Percentiles rank a stretch among this genome's conserved stretches.
phyloP scores from a whole-genome alignment of 2,888 invertebrate species.

The Lampropteryx suffumata region DNA sequence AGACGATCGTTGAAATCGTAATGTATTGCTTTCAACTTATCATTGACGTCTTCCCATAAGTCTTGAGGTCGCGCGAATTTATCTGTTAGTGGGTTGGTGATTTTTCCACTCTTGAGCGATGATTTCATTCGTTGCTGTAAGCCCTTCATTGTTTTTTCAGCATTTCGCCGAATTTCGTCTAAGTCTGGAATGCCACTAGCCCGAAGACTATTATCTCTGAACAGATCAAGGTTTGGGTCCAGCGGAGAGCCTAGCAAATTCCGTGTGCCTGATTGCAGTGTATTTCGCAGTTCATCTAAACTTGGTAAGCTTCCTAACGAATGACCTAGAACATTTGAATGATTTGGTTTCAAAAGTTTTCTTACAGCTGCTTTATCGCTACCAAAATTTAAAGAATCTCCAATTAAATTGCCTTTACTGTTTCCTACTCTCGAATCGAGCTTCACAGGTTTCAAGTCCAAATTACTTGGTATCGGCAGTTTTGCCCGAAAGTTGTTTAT shows the following conservation, averaged over 20 bases:
- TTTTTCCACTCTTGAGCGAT: slow-evolving; percentile 38
- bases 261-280: slow-evolving; percentile 27
- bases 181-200: slow-evolving; percentile 30
- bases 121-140: slow-evolving; percentile 50
- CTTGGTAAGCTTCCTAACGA: slow-evolving; percentile 36
- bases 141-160: slow-evolving; percentile 52
- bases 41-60: slow-evolving; percentile 57
- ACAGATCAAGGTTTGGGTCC: slow-evolving; percentile 33
- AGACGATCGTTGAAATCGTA: slow-evolving; percentile 62
- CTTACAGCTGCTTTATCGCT: slow-evolving; percentile 26
- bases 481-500: slow-evolving; percentile 53
- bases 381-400: slow-evolving; percentile 41
- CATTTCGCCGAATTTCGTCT: slow-evolving; percentile 46
- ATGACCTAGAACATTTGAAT: slow-evolving; percentile 28
- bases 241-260: slow-evolving; percentile 39
- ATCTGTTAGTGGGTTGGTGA: slow-evolving; percentile 33
- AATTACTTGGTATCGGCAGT: slow-evolving; percentile 47
- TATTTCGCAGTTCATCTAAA: slow-evolving; percentile 36
- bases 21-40: slow-evolving; percentile 61
- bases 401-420: slow-evolving; percentile 39
- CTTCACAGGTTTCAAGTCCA: slow-evolving; percentile 50
- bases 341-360: slow-evolving; percentile 28
- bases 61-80: slow-evolving; percentile 46
- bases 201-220: slow-evolving; percentile 27
- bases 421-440: slow-evolving; percentile 46